Conservation (phyloP, 2,888 invertebrate species). For the Cerastis rubricosa region DNA sequence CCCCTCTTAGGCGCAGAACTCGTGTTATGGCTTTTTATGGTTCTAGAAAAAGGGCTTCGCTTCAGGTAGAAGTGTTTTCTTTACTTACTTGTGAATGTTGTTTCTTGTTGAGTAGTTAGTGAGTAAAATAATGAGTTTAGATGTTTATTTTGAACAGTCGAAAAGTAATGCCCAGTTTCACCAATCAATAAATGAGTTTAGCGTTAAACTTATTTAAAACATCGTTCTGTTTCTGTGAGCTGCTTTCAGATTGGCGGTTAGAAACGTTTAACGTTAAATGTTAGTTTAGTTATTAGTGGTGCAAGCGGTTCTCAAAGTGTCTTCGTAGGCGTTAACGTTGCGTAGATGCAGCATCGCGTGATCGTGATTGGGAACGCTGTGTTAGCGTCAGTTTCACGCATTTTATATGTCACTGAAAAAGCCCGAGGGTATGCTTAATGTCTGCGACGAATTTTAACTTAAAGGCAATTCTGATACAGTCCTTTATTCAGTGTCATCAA, state of each 20-base stretch:
- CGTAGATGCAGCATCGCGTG: neutral
- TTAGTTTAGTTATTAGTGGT: neutral
- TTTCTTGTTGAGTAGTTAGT: slow-evolving; percentile 28
- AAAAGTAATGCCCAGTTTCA: neutral
- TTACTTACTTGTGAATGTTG: slow-evolving; percentile 59
- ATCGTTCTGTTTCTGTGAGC: neutral
- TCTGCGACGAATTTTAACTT: neutral
- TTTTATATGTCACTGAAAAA: neutral
- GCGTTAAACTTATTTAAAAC: neutral
- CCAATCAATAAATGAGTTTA: neutral
- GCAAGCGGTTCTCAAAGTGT: neutral
- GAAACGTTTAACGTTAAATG: neutral
- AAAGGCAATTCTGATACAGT: neutral
- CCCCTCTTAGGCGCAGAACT: slow-evolving; percentile 62
- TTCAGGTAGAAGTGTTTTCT: slow-evolving; percentile 66
- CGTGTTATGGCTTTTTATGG: slow-evolving; percentile 75
- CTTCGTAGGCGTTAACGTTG: neutral
- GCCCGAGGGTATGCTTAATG: neutral
- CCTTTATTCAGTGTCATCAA: neutral
- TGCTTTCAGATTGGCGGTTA: neutral
- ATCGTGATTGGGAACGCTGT: neutral
- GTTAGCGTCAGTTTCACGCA: neutral
- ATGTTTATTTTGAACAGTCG: neutral
- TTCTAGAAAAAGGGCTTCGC: slow-evolving; percentile 72
- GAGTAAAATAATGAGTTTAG: neutral